A percentile compares a stretch with the other conserved stretches of the same genome.
phyloP scores from a whole-genome alignment of 1,140 invertebrate genomes.

The Rhagoletis zephyria region DNA sequence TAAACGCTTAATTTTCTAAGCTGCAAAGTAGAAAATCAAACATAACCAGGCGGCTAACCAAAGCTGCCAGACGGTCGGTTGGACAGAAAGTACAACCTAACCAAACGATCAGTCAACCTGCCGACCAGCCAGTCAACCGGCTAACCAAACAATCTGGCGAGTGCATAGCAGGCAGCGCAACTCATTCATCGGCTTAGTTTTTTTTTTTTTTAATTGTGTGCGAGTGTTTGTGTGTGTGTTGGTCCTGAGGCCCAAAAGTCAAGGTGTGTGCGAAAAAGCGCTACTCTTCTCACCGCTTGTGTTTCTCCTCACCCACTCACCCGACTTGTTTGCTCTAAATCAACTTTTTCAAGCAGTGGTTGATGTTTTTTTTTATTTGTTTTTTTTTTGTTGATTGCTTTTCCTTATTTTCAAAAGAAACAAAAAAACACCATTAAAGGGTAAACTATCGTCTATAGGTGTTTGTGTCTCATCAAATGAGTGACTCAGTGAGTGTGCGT shows the following conservation, averaged over 20 bases:
- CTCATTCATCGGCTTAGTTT: not conserved
- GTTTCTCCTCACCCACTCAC: not conserved
- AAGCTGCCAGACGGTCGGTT: conserved; percentile 30
- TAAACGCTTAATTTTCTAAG: conserved; percentile 70
- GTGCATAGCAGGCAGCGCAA: not conserved
- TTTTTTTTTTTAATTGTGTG: too few relatives aligned
- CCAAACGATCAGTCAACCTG: conserved; percentile 19
- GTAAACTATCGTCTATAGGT: not conserved
- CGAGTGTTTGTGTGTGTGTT: not conserved
- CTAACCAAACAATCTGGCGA: conserved; percentile 31
- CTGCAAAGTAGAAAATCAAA: conserved; percentile 71
- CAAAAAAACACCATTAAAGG: conserved; percentile 52
- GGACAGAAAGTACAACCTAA: not conserved
- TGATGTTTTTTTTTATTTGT: not conserved
- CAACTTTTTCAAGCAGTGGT: conserved; percentile 30
- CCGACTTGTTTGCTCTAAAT: conserved; percentile 28
- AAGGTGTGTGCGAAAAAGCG: too few relatives aligned
- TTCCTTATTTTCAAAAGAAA: conserved; percentile 61
- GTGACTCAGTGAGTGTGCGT: not conserved
- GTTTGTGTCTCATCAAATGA: not conserved
- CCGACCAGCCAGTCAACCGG: conserved; percentile 37
- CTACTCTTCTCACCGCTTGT: too few relatives aligned
- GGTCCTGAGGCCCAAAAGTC: conserved; percentile 63
- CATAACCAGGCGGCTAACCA: conserved; percentile 67
- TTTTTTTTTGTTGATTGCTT: conserved; percentile 25